These are phyloP conservation scores for Melanotaenia trifasciata DNA, from an alignment of 2,797 vertebrate genomes.

Conservation along the genomic window DNA sequence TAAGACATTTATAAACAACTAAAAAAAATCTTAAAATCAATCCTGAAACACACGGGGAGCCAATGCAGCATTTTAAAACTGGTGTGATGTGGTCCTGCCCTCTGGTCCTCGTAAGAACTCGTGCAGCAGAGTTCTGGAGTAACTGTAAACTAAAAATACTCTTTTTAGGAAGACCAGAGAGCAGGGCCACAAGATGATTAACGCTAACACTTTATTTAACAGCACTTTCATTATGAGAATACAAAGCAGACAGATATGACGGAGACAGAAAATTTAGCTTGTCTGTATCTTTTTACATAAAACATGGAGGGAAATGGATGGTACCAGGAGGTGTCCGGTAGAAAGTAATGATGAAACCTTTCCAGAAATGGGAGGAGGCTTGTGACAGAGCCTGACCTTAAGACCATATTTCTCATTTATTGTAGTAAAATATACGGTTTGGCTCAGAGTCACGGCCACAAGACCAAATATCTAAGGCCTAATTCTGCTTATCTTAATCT, in stretches of 20 bases:
- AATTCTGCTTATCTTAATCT: conserved; percentile 22
- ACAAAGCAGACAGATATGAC: conserved; percentile 10
- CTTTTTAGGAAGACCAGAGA: too few species aligned
- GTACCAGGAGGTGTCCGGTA: conserved; percentile 3
- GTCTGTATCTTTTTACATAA: conserved; percentile 22
- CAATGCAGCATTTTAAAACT: too few species aligned
- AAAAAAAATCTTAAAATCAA: too few species aligned
- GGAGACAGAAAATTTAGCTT: conserved; percentile 10
- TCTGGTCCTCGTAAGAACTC: too few species aligned
- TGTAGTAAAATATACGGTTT: background rate
- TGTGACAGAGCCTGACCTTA: background rate
- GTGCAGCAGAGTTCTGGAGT: too few species aligned
- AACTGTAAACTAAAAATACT: too few species aligned
- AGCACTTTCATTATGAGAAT: conserved; percentile 14
- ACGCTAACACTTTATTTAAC: conserved; percentile 16
- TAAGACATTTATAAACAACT: too few species aligned
- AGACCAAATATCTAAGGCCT: conserved; percentile 8
- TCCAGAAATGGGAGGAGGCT: conserved; percentile 6
- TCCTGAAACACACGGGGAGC: too few species aligned
- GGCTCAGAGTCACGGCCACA: conserved; percentile 22
- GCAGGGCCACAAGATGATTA: background rate
- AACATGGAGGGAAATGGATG: conserved; percentile 4
- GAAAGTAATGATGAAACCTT: conserved; percentile 2
- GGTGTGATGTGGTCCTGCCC: too few species aligned
- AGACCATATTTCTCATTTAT: conserved; percentile 16